Evolutionary conservation across 2,797 vertebrate genomes (phyloP).

Genomic region (Merluccius polli): DNA sequence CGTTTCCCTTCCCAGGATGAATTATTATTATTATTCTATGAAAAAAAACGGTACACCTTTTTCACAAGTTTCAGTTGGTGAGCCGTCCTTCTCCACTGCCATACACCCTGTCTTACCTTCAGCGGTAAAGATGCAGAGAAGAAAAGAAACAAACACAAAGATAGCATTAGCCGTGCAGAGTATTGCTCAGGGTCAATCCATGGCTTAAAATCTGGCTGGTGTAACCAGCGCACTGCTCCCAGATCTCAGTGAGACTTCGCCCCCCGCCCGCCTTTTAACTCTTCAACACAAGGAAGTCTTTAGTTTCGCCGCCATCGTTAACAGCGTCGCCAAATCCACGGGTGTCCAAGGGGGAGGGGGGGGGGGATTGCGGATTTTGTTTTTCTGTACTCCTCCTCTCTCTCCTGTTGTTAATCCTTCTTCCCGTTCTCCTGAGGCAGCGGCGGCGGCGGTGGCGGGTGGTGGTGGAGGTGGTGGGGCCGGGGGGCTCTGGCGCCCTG

Average conservation of each 20-base stretch:
- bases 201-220: conserved; percentile 49
- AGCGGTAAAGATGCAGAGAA: not conserved
- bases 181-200: conserved; percentile 67
- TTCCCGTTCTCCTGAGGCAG: conserved; percentile 86
- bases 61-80: not conserved
- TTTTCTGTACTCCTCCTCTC: not conserved
- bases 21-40: too few relatives aligned
- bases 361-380: not conserved
- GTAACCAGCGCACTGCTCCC: conserved; percentile 25
- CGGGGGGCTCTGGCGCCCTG: conserved; percentile 48
- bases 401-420: conserved; percentile 72
- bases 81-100: not conserved
- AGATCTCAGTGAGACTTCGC: not conserved
- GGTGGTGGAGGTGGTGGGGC: not conserved
- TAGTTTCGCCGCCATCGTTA: not conserved
- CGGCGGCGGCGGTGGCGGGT: not conserved
- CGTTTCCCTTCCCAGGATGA: not conserved
- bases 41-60: too few relatives aligned
- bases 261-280: not conserved
- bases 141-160: conserved; percentile 2
- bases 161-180: conserved; percentile 55
- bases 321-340: not conserved
- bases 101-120: not conserved
- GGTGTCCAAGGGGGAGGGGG: not conserved
- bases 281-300: not conserved